Percentiles rank a stretch among this genome's conserved stretches.
Evolutionary conservation across 2,113 vertebrate species (phyloP).

Genomic region (Naja naja): DNA sequence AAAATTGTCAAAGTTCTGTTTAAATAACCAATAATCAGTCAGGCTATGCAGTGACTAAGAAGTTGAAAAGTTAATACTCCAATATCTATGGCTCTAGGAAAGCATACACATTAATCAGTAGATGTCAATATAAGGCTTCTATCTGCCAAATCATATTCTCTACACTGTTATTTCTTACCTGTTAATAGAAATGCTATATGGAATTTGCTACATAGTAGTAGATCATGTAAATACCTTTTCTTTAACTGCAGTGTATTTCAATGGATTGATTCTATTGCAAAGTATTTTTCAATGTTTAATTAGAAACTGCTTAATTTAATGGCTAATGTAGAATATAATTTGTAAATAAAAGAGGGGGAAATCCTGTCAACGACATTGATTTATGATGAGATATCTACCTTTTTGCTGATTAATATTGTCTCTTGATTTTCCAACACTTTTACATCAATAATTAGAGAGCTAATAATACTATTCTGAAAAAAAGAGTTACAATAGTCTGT

Average conservation of each 20-base stretch:
- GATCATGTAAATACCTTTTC: neutral
- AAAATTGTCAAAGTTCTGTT: slow-evolving; percentile 61
- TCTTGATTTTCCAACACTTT: neutral
- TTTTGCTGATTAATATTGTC: neutral
- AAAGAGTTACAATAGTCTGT: neutral
- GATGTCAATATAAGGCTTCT: slow-evolving; percentile 30
- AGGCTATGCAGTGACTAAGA: slow-evolving; percentile 52
- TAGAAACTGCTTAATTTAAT: neutral
- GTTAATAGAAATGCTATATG: neutral
- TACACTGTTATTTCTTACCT: slow-evolving; percentile 20
- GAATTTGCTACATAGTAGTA: slow-evolving; percentile 7
- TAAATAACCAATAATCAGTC: slow-evolving; percentile 64
- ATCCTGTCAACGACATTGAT: neutral
- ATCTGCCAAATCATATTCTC: slow-evolving; percentile 36
- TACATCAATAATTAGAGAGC: neutral
- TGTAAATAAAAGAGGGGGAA: neutral
- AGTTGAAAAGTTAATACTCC: slow-evolving; percentile 60
- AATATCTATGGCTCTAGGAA: slow-evolving; percentile 59
- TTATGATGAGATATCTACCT: neutral
- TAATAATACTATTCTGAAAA: neutral
- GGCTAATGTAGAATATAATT: neutral
- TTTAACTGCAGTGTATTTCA: neutral
- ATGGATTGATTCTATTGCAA: neutral
- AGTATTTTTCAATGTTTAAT: neutral
- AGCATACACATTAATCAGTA: slow-evolving; percentile 53